These are phyloP conservation scores for Xenotilapia caudafasciata DNA, from an alignment of 2,113 vertebrate species.

Conservation along the genomic window DNA sequence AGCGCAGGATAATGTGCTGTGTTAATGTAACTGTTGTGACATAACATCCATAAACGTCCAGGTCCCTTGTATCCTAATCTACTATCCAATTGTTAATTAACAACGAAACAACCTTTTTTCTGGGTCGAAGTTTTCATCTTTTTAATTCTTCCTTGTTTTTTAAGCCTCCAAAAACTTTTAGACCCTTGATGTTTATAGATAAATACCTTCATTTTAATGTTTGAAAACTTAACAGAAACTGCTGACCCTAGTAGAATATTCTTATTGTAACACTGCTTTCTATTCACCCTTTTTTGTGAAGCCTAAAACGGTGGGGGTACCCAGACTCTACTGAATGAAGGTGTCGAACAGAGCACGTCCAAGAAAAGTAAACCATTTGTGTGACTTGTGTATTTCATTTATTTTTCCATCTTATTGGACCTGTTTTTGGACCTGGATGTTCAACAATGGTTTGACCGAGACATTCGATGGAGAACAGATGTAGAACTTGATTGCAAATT, in stretches of 20 bases:
- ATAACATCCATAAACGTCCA: neutral
- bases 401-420: accelerated
- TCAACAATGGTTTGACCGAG: accelerated
- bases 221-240: neutral
- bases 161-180: neutral
- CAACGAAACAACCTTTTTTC: neutral
- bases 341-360: neutral
- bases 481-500: neutral
- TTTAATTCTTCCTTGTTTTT: neutral
- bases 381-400: neutral
- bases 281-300: neutral
- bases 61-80: neutral
- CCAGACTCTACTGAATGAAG: neutral
- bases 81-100: neutral
- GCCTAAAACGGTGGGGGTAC: neutral
- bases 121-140: neutral
- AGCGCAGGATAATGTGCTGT: neutral
- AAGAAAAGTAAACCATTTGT: neutral
- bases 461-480: neutral
- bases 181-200: neutral
- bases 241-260: neutral
- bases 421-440: neutral
- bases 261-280: neutral
- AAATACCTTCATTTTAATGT: neutral
- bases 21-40: neutral